phyloP scores from a whole-genome alignment of 2,113 vertebrate genomes.

The Empidonax alnorum region DNA sequence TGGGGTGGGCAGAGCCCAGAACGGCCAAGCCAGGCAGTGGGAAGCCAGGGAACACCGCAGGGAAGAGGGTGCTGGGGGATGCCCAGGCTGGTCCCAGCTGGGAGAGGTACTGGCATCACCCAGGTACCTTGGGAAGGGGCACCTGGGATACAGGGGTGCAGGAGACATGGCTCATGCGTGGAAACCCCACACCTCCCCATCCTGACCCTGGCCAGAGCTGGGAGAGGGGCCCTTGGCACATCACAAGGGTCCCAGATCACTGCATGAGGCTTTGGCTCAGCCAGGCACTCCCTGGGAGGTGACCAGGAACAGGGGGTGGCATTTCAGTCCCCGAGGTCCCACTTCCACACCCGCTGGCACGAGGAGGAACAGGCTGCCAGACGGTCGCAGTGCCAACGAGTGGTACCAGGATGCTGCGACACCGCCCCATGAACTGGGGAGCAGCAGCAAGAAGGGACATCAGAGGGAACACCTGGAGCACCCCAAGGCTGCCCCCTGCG shows the following conservation, averaged over 20 bases:
- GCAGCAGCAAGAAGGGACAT: background rate
- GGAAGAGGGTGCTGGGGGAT: background rate
- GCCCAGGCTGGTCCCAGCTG: background rate
- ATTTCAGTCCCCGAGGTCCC: background rate
- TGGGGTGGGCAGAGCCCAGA: background rate
- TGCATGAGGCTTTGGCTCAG: background rate
- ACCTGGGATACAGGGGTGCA: background rate
- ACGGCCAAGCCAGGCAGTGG: background rate
- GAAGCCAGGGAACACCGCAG: background rate
- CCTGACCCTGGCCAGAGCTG: background rate
- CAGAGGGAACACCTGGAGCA: background rate
- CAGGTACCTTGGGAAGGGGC: background rate
- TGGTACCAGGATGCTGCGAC: rapidly evolving
- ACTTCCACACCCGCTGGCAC: rapidly evolving
- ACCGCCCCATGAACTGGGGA: background rate
- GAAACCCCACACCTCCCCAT: background rate
- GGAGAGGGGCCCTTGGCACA: background rate
- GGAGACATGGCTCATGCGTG: background rate
- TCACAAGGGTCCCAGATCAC: background rate
- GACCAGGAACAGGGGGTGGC: background rate
- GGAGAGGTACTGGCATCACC: background rate
- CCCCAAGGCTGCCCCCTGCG: background rate
- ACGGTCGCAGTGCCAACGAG: rapidly evolving
- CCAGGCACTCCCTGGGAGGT: background rate
- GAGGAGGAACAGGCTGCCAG: background rate